These are phyloP conservation scores for Eristalis arbustorum DNA, from an alignment of 2,888 invertebrate species.

Conservation along the genomic window DNA sequence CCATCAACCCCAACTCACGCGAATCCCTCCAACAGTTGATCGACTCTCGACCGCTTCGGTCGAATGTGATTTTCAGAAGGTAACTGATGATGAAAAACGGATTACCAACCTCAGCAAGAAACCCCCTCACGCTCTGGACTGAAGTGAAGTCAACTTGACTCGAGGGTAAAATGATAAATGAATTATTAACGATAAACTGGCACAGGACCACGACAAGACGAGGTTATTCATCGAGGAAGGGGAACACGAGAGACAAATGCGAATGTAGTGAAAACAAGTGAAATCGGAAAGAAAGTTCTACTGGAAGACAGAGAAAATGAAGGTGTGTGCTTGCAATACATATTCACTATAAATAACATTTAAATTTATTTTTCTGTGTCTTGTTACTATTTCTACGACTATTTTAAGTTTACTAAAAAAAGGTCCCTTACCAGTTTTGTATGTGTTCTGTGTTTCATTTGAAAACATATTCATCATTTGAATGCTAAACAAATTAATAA, in stretches of 20 bases:
- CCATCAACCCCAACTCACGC: not conserved
- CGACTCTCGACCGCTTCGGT: not conserved
- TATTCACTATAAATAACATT: constrained; percentile 28
- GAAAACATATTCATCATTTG: constrained; percentile 57
- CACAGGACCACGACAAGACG: not conserved
- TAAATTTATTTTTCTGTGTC: not conserved
- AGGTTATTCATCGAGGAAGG: not conserved
- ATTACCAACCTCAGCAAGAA: not conserved
- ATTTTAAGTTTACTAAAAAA: constrained; percentile 75
- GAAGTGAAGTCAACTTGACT: not conserved
- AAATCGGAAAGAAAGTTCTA: not conserved
- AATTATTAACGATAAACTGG: not conserved
- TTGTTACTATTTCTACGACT: constrained; percentile 72
- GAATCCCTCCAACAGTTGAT: not conserved
- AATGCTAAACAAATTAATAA: constrained; percentile 43
- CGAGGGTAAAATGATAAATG: not conserved
- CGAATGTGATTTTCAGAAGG: not conserved
- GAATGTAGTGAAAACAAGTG: not conserved
- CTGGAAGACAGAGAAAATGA: too few relatives aligned
- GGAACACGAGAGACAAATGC: not conserved
- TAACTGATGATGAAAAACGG: not conserved
- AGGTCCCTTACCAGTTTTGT: constrained; percentile 79
- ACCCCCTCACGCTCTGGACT: not conserved
- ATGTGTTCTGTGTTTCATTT: constrained; percentile 56
- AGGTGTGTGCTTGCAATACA: not conserved